A percentile compares a stretch with the other conserved stretches of the same genome.
phyloP scores from a whole-genome alignment of 2,113 vertebrate species.

The Caracal caracal region DNA sequence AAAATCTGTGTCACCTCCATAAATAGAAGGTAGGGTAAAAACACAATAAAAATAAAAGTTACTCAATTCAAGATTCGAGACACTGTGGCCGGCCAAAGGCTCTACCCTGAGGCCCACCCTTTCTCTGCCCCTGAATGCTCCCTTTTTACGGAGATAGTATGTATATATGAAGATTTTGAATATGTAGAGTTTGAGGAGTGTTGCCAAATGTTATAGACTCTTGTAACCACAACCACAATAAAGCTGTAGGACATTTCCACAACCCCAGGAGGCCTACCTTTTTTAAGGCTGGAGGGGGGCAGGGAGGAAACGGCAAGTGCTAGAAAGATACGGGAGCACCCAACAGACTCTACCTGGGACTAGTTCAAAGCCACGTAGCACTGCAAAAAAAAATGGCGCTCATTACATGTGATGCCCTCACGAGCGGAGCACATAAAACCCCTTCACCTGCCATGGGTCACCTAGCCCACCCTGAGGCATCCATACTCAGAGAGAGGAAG shows the following conservation, averaged over 20 bases:
- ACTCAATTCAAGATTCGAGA: background rate
- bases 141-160: background rate
- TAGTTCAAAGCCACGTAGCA: background rate
- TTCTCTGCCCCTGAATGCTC: background rate
- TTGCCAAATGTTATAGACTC: background rate
- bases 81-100: background rate
- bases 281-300: background rate
- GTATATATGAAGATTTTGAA: background rate
- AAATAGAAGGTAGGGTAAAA: slow-evolving; percentile 48
- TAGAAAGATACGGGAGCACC: no score
- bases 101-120: background rate
- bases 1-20: slow-evolving; percentile 55
- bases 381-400: background rate
- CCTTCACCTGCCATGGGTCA: background rate
- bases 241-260: background rate
- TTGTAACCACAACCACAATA: background rate
- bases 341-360: background rate
- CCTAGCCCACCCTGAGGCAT: background rate
- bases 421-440: rapidly evolving
- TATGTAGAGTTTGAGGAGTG: background rate
- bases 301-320: background rate
- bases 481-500: background rate
- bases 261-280: background rate
- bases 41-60: slow-evolving; percentile 47
- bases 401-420: rapidly evolving